Base-by-base conservation (phyloP, 2,113 vertebrate genomes). In the Clarias macrocephalus region DNA sequence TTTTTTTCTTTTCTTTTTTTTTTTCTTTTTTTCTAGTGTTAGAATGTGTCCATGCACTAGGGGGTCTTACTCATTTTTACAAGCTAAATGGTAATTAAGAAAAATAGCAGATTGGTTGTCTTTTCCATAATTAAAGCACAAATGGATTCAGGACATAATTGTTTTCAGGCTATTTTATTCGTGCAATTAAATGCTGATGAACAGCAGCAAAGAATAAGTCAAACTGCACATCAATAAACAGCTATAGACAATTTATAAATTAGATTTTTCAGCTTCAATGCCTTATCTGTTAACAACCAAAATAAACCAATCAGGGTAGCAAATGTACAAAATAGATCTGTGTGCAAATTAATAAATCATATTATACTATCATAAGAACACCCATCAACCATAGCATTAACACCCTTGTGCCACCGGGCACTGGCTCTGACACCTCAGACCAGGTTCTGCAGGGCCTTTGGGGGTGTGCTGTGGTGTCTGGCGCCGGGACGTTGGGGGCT, bases 11-110 rank as follows among this genome's bases (percentile, higher is more conserved):
- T 37, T 2, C 2, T 37, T 37, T 2, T 37, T 37, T 37, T 2
- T 42, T 75, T 37, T 37, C 0, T 42, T 75, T 60, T 59, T 70
- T 63, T 63, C 59, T 54, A 11, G 76, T 90, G 25, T 90, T 85
- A 85, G 68, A 79, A 42, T 79, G 21, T 62, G 28, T 62, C 83
- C 84, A 84, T 84, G 72, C 3, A 37, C 19, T 48, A 75, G 42
- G 9, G 37, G 72, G 48, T 75, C 37, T 23, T 48, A 12, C 48
- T 48, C 8, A 11, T 9, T 70, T 68, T 68, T 68, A 68, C 28
- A 18, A 68, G 18, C 18, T 21, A 21, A 72, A 72, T 0, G 5
- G 33, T 73, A 73, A 73, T 73, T 48, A 19, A 73, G 10, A 73
- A 33, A 70, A 48, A 33, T 37, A 73, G 18, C 2, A 48, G 70